Base-by-base conservation (phyloP, 2,113 vertebrate species). In the Anolis carolinensis region DNA sequence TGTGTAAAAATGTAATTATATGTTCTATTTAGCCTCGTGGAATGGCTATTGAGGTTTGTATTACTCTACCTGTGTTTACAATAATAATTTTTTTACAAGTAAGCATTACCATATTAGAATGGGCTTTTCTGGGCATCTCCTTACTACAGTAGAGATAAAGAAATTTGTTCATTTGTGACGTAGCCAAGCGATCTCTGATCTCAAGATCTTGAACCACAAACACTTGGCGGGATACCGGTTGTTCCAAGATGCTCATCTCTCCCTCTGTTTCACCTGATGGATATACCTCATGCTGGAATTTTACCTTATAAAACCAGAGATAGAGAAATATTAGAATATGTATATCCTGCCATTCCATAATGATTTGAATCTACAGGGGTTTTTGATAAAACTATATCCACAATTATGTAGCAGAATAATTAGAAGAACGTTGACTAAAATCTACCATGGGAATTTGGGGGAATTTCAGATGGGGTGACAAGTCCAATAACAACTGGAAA, bases 121-220 rank as follows among this genome's bases (percentile, higher is more conserved):
- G 98, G 0, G 98, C 98, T 94, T 99, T 99, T 59, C 98, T 96
- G 36, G 98, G 98, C 97, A 99, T 97, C 93, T 99, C 98, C 82
- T 98, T 98, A 95, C 98, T 99, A 32, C 98, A 98, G 88, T 99
- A 99, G 73, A 99, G 96, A 87, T 99, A 98, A 30, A 99, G 96
- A 92, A 99, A 99, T 93, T 99, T 99, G 92, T 99, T 99, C 98
- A 99, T 99, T 87, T 99, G 98, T 25, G 99, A 99, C 1, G 98
- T 97, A 55, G 98, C 98, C 93, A 99, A 96, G 13, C 99, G 96
- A 92, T 99, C 99, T 83, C 98, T 96, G 18, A 99, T 99, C 90
- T 99, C 99, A 68, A 99, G 95, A 83, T 99, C 99, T 91, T 99
- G 99, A 85, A 99, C 98, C 1, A 97, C 92, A 89, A 99, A 98